phyloP scores from a whole-genome alignment of 2,888 invertebrate genomes.

The Callimorpha dominula region DNA sequence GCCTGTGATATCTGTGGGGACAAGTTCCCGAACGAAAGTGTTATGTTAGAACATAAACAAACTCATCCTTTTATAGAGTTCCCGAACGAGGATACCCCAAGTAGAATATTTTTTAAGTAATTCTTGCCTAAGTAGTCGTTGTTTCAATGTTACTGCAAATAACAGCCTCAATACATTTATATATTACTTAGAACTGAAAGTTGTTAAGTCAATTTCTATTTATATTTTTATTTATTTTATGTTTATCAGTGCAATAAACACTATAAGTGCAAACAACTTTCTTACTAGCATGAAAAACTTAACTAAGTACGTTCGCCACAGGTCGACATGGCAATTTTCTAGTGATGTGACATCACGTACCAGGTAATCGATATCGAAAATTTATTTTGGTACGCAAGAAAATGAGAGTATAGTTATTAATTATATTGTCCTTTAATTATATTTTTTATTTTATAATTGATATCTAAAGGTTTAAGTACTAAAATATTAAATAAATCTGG shows the following conservation, averaged over 20 bases:
- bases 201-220: not conserved
- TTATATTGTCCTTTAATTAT: too few relatives aligned
- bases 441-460: too few relatives aligned
- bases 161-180: not conserved
- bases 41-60: slow-evolving; percentile 79
- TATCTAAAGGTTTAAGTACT: too few relatives aligned
- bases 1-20: slow-evolving; percentile 81
- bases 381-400: not conserved
- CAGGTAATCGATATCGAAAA: too few relatives aligned
- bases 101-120: slow-evolving; percentile 84
- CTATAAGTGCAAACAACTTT: not conserved
- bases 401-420: not conserved
- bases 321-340: too few relatives aligned
- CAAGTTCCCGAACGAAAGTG: slow-evolving; percentile 67
- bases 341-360: too few relatives aligned
- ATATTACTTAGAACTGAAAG: not conserved
- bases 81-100: slow-evolving; percentile 80
- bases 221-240: not conserved
- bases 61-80: slow-evolving; percentile 84
- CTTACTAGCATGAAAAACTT: not conserved
- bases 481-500: too few relatives aligned
- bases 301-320: too few relatives aligned
- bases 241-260: slow-evolving; percentile 4
- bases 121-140: slow-evolving; percentile 53
- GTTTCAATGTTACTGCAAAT: slow-evolving; percentile 25